A percentile compares a stretch with the other conserved stretches of the same genome.
These are phyloP conservation scores for Hemistola chrysoprasaria DNA, from an alignment of 2,888 invertebrate species.

Conservation along the genomic window DNA sequence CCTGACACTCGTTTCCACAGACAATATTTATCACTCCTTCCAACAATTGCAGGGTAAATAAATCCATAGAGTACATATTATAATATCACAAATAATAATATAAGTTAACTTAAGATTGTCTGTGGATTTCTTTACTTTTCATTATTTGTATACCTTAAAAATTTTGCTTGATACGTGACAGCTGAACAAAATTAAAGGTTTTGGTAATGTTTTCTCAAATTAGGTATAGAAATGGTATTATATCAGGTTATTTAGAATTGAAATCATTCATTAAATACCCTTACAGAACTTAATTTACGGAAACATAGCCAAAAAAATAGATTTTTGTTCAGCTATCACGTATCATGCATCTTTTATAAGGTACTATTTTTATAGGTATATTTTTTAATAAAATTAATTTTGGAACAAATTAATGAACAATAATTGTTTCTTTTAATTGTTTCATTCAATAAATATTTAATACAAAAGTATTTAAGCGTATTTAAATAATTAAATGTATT, in stretches of 20 bases:
- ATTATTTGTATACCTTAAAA: conserved; percentile 7
- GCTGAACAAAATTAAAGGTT: no score
- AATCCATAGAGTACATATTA: conserved; percentile 51
- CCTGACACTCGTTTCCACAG: conserved; percentile 41
- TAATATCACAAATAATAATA: conserved; percentile 43
- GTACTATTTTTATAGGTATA: no score
- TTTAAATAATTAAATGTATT: conserved; percentile 10
- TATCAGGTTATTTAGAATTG: no score
- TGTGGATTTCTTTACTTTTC: conserved; percentile 40
- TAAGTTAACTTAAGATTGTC: conserved; percentile 40
- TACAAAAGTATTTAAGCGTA: conserved; percentile 13
- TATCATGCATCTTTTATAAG: no score
- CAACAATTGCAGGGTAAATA: conserved; percentile 55
- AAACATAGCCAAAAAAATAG: no score
- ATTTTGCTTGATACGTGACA: no score
- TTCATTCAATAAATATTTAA: conserved; percentile 11
- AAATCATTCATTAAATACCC: no score
- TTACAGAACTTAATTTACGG: no score
- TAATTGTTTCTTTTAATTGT: neutral
- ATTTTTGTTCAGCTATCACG: no score
- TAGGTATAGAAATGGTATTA: no score
- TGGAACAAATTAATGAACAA: conserved; percentile 2
- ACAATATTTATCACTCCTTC: conserved; percentile 38
- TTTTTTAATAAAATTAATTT: no score
- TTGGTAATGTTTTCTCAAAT: no score